Conservation (phyloP, 2,797 vertebrate genomes). For the Coregonus suidteri region DNA sequence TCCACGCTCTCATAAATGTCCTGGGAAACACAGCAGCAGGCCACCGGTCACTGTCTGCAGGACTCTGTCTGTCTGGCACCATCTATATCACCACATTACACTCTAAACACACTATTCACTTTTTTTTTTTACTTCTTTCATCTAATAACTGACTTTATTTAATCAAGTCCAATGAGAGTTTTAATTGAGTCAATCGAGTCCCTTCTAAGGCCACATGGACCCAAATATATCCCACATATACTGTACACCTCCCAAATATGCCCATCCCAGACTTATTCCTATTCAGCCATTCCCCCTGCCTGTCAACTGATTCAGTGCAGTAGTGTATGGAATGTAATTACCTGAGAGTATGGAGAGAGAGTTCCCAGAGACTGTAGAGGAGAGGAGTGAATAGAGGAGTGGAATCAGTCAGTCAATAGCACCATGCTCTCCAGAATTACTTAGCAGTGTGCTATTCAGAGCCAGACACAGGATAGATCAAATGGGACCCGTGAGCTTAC, state of each 20-base stretch:
- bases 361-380: slow-evolving; percentile 84
- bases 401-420: neutral
- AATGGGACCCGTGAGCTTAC: neutral
- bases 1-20: slow-evolving; percentile 91
- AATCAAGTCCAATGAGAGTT: too few relatives aligned
- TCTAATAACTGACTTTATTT: too few relatives aligned
- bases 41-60: neutral
- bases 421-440: neutral
- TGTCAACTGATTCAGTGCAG: neutral
- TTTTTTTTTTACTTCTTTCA: too few relatives aligned
- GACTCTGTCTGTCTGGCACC: neutral
- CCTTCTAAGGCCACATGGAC: too few relatives aligned
- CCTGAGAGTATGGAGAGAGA: slow-evolving; percentile 89
- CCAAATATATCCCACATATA: too few relatives aligned
- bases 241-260: neutral
- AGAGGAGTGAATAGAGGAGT: slow-evolving; percentile 2
- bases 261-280: neutral
- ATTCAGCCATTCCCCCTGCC: neutral
- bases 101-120: too few relatives aligned
- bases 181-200: too few relatives aligned
- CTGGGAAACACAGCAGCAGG: slow-evolving; percentile 59
- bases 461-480: neutral
- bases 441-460: neutral
- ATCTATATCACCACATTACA: too few relatives aligned
- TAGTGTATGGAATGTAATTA: slow-evolving; percentile 61